Percentiles rank a stretch among this genome's conserved stretches.
These are phyloP conservation scores for Otus sunia DNA, from an alignment of 2,113 vertebrate species.

Conservation along the genomic window DNA sequence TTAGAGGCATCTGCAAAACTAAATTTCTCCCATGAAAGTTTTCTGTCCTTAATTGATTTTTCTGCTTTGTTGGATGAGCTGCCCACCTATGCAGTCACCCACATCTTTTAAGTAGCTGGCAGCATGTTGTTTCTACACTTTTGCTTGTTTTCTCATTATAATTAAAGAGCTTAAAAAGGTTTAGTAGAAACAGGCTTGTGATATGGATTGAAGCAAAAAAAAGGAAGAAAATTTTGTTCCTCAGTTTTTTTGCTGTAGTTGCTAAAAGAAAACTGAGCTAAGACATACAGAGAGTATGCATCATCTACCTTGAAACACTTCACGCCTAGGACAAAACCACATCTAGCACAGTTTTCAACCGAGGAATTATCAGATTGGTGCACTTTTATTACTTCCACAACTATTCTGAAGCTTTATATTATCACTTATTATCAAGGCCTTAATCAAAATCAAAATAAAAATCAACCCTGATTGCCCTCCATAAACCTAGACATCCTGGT, in stretches of 20 bases:
- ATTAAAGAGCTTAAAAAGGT: not conserved
- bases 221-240: not conserved
- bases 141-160: not conserved
- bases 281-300: not conserved
- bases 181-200: not conserved
- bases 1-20: not conserved
- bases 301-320: not conserved
- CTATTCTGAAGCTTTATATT: not conserved
- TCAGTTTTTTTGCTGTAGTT: not conserved
- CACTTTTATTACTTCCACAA: not conserved
- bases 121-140: not conserved
- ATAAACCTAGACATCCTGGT: not conserved
- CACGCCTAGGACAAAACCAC: not conserved
- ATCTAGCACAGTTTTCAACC: not conserved
- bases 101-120: not conserved
- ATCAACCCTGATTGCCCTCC: not conserved
- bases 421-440: not conserved
- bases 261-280: not conserved
- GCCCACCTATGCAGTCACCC: fast-evolving
- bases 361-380: not conserved
- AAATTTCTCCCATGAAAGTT: not conserved
- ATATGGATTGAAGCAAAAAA: not conserved
- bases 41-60: not conserved
- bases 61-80: not conserved
- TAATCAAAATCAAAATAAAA: not conserved